phyloP scores from a whole-genome alignment of 1,140 invertebrate genomes.

The Xylocopa sonorina region DNA sequence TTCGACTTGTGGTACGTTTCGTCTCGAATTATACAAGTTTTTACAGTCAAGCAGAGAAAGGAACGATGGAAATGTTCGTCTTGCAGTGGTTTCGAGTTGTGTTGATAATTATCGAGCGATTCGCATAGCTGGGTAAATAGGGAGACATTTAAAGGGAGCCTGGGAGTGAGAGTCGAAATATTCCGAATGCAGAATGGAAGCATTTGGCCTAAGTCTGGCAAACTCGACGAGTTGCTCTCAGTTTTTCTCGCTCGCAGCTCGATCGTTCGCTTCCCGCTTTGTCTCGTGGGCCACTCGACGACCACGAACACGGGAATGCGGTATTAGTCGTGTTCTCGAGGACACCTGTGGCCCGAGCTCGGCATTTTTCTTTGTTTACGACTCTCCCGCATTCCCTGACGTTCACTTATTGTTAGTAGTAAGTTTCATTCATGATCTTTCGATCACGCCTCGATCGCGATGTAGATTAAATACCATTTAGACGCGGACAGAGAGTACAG shows the following conservation, averaged over 20 bases:
- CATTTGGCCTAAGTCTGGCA: not conserved
- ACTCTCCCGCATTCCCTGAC: slow-evolving; percentile 1
- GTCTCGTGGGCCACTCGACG: slow-evolving; percentile 35
- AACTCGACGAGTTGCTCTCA: not conserved
- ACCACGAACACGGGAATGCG: slow-evolving; percentile 33
- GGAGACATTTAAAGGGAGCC: not conserved
- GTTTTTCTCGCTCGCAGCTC: not conserved
- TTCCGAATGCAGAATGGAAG: not conserved
- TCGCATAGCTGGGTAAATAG: not conserved
- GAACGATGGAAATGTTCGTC: too few species aligned
- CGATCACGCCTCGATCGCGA: not conserved
- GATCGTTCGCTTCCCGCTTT: slow-evolving; percentile 21
- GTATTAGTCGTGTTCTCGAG: slow-evolving; percentile 43
- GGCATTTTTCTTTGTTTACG: slow-evolving; percentile 36
- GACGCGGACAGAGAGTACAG: too few species aligned
- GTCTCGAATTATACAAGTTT: too few species aligned
- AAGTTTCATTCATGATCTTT: slow-evolving; percentile 30
- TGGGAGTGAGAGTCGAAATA: not conserved
- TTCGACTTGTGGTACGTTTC: too few species aligned
- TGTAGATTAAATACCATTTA: too few species aligned
- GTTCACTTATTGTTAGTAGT: too few species aligned
- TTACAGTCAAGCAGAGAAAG: too few species aligned
- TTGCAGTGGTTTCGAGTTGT: too few species aligned
- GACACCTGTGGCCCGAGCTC: slow-evolving; percentile 43
- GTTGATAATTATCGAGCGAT: not conserved